Evolutionary conservation across 2,113 vertebrate species (phyloP).

Genomic region (Plecturocebus donacophilus): DNA sequence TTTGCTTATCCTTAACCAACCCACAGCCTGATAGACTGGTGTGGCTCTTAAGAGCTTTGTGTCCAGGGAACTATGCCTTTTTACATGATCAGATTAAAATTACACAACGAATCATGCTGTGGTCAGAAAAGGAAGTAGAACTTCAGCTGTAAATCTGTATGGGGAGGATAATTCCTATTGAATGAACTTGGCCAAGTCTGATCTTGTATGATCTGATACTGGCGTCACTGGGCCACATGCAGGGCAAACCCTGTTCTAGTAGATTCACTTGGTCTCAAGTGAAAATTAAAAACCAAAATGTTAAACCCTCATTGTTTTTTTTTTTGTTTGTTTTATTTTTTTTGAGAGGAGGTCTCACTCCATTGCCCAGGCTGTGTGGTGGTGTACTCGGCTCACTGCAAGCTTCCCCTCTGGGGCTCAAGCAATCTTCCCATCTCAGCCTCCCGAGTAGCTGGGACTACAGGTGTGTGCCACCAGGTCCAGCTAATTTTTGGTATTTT

Average conservation of each 20-base stretch:
- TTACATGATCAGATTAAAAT: slow-evolving; percentile 31
- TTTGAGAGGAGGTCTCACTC: too few species aligned
- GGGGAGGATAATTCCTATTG: not conserved
- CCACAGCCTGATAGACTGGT: not conserved
- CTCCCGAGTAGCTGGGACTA: too few species aligned
- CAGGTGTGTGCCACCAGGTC: too few species aligned
- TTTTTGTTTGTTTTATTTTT: not conserved
- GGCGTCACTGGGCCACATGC: not conserved
- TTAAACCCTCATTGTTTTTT: slow-evolving; percentile 24
- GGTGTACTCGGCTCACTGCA: too few species aligned
- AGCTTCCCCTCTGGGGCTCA: too few species aligned
- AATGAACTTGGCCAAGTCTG: not conserved
- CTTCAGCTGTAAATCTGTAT: not conserved
- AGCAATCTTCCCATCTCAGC: too few species aligned
- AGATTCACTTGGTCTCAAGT: not conserved
- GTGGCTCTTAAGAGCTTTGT: slow-evolving; percentile 21
- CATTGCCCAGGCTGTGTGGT: too few species aligned
- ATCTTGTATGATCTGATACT: not conserved
- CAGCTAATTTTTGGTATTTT: too few species aligned
- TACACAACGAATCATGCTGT: not conserved
- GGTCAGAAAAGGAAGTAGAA: not conserved
- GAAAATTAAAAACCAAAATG: slow-evolving; percentile 36
- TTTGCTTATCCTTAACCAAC: not conserved
- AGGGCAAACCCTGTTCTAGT: not conserved
- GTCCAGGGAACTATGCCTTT: not conserved